These are phyloP conservation scores for Hypsibius dujardini DNA, from an alignment of 1,140 invertebrate genomes.

Conservation along the genomic window DNA sequence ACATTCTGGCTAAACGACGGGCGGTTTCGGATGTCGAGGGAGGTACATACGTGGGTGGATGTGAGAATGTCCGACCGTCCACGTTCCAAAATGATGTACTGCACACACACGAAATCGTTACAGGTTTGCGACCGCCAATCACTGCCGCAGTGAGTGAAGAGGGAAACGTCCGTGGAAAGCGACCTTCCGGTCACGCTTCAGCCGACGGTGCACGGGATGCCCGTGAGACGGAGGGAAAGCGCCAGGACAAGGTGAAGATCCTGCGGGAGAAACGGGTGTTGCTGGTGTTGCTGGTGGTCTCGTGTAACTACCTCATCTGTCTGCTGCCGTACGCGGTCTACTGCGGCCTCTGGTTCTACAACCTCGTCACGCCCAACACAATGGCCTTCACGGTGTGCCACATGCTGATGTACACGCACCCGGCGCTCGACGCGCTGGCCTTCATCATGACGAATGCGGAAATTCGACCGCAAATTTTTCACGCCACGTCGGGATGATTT, in stretches of 20 bases:
- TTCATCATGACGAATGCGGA: background rate
- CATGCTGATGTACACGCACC: background rate
- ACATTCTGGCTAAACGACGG: no score
- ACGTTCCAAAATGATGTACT: background rate
- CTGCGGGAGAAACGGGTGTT: background rate
- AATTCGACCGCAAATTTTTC: background rate
- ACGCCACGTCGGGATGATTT: no score
- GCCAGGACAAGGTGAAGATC: background rate
- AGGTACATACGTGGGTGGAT: background rate
- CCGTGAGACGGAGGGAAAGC: background rate
- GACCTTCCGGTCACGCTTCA: background rate
- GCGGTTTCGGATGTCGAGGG: background rate
- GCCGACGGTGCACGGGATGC: background rate
- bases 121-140: no score
- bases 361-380: background rate
- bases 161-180: background rate
- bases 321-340: background rate
- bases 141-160: no score
- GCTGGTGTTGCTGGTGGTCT: background rate
- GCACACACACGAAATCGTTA: background rate
- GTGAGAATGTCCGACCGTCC: background rate
- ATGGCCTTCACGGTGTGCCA: background rate
- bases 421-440: background rate
- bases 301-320: background rate
- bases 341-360: constrained; percentile 1